Evolutionary conservation across 2,888 invertebrate genomes (phyloP), one percentile per base, ranked within the genome.

Genomic region (Lagria hirta): DNA sequence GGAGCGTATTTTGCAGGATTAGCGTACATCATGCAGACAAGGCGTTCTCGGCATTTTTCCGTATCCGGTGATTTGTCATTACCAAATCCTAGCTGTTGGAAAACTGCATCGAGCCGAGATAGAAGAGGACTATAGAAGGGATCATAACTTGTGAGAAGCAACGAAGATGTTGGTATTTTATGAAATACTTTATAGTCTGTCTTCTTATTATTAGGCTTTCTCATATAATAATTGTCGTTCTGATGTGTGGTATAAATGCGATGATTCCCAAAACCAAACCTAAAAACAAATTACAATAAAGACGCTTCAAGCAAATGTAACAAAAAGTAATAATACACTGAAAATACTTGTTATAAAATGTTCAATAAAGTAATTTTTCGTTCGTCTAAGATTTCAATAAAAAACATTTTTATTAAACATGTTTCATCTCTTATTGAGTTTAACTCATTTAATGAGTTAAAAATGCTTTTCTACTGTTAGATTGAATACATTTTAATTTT

Each of bases 1-100:
- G 92, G 92, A 0, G 91, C 90, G 68, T 86, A 92, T 66, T 90
- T 88, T 3, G 89, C 88, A 0, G 92, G 92, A 64, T 84, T 88
- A 28, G 86, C 80, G 70, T 92, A 92, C 88, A 92, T 91, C 52
- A 88, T 79, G 62, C 92, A 92, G 15, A 92, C 86, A 3, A 90
- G 78, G 60, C 88, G 82, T 65, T 91, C 90, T 7, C 90, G 74
- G 62, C 92, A 92, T 0, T 78, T 72, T 72, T 89, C 80, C 54
- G 82, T 76, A 51, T 80, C 79, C 3, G 73, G 60, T 1, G 80
- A 62, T 52, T 68, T 68, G 21, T 55, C 60, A 36, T 62, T 78
- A 1, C 79, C 77, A 11, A 84, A 73, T 21, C 88, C 87, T 51
- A 83, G 66, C 66, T 80, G 81, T 28, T 85, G 84, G 70, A 90